Conservation (phyloP, 2,797 vertebrate genomes). For the Peromyscus eremicus region DNA sequence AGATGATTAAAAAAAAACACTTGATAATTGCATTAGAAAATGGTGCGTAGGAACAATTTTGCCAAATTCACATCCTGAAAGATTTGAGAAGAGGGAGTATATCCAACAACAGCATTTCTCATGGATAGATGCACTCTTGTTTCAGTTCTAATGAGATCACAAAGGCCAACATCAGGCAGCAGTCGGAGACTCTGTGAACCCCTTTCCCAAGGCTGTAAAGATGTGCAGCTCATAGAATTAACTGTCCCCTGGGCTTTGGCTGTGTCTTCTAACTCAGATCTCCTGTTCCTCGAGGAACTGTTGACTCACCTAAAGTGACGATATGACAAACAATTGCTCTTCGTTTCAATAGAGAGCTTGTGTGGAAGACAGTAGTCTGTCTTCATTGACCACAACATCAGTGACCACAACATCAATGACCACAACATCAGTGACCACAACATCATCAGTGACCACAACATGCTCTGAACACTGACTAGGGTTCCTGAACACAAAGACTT, state of each 20-base stretch:
- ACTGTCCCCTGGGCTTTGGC: background rate
- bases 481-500: background rate
- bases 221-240: rapidly evolving
- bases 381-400: background rate
- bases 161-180: background rate
- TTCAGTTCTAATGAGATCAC: background rate
- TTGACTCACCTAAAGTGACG: background rate
- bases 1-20: conserved; percentile 11
- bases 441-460: background rate
- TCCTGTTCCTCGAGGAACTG: background rate
- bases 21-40: conserved; percentile 61
- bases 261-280: background rate
- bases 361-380: background rate
- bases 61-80: conserved; percentile 70
- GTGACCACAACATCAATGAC: background rate
- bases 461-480: background rate
- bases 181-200: too few relatives aligned
- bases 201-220: background rate
- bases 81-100: conserved; percentile 66
- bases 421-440: too few relatives aligned
- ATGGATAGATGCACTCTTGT: conserved; percentile 31
- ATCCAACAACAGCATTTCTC: background rate
- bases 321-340: background rate
- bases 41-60: background rate
- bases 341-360: conserved; percentile 10